Evolutionary conservation across 1,140 invertebrate species (phyloP).

Genomic region (Neotoxoptera formosana): DNA sequence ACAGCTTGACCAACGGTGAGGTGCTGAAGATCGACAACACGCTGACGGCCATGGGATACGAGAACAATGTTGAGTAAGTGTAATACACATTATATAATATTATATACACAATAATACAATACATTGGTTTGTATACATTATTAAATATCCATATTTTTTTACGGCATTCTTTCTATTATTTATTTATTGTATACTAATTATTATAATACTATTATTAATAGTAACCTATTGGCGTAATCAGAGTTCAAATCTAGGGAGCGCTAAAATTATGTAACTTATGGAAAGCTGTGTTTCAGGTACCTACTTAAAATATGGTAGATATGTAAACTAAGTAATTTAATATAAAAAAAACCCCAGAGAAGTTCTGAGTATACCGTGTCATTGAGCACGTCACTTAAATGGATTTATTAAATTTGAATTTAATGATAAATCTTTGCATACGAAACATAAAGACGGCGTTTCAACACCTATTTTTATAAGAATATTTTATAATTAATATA

Average conservation of each 20-base stretch:
- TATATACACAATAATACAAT: no score
- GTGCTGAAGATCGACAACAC: not conserved
- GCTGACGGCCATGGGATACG: not conserved
- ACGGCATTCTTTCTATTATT: not conserved
- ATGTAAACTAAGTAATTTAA: not conserved
- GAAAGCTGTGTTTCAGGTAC: not conserved
- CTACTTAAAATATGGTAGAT: no score
- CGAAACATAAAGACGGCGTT: no score
- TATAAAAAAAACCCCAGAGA: no score
- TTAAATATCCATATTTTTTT: not conserved
- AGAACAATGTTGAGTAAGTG: not conserved
- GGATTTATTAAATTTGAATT: not conserved
- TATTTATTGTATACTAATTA: not conserved
- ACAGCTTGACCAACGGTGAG: not conserved
- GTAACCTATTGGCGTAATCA: not conserved
- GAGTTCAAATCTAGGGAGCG: not conserved
- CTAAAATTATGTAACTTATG: not conserved
- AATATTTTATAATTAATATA: no score
- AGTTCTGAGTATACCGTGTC: not conserved
- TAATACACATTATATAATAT: no score
- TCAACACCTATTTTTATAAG: no score
- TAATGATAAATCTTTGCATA: not conserved
- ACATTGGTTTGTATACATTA: not conserved
- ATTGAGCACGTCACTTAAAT: not conserved
- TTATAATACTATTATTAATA: not conserved